Conservation (phyloP, 2,888 invertebrate species). For the Adineta ricciae region DNA sequence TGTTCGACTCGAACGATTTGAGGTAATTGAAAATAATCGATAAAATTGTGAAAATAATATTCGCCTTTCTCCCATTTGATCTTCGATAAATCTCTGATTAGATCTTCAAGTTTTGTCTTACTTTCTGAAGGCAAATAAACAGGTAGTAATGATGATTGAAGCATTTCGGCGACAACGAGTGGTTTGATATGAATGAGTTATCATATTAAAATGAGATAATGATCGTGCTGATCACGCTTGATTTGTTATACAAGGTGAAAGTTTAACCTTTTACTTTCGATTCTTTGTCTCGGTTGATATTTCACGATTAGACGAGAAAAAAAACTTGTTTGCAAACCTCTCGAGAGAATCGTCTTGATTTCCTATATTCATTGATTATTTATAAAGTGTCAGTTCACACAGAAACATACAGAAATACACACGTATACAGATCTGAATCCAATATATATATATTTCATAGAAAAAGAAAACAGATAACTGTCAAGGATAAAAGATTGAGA, state of each 20-base stretch:
- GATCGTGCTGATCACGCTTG: background rate
- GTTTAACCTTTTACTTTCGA: background rate
- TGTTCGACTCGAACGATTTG: slow-evolving; percentile 26
- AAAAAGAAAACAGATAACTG: too few species aligned
- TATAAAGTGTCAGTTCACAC: background rate
- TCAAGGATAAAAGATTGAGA: background rate
- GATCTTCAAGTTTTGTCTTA: background rate
- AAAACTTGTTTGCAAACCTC: too few species aligned
- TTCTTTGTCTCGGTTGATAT: background rate
- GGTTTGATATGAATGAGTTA: background rate
- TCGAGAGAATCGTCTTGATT: too few species aligned
- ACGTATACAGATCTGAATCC: background rate
- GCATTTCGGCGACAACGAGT: background rate
- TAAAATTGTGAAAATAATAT: slow-evolving; percentile 16
- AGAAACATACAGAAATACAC: too few species aligned
- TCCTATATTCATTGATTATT: background rate
- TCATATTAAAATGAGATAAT: background rate
- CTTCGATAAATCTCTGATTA: background rate
- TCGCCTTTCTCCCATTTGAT: background rate
- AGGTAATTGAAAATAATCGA: slow-evolving; percentile 31
- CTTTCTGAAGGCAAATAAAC: background rate
- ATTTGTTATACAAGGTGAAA: background rate
- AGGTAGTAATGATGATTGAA: background rate
- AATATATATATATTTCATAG: background rate
- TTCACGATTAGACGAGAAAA: background rate